phyloP scores from a whole-genome alignment of 2,888 invertebrate species.

The Theretra japonica region DNA sequence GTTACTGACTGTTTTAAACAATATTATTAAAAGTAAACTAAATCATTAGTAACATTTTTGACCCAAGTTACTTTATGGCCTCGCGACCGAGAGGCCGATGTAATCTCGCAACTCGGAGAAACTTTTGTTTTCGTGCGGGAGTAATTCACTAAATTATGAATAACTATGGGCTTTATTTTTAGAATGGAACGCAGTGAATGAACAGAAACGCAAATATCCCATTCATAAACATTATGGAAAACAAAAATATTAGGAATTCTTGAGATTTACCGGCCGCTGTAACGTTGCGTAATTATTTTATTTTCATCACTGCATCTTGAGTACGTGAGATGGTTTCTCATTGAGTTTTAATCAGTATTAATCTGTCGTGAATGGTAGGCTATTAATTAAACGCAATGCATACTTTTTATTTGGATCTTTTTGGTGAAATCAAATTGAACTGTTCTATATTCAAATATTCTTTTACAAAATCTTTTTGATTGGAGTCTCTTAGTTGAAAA shows the following conservation, averaged over 20 bases:
- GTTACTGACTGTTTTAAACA: too few relatives aligned
- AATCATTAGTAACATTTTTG: background rate
- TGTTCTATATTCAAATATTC: too few relatives aligned
- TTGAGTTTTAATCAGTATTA: background rate
- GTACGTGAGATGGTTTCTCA: background rate
- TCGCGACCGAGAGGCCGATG: background rate
- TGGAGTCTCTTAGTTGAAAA: too few relatives aligned
- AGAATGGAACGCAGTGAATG: slow-evolving; percentile 28
- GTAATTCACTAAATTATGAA: slow-evolving; percentile 32
- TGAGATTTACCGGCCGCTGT: background rate
- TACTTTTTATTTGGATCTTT: too few relatives aligned
- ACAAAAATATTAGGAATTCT: slow-evolving; percentile 19
- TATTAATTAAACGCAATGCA: background rate
- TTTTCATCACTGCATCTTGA: background rate
- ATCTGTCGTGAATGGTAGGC: background rate
- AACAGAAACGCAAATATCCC: slow-evolving; percentile 23
- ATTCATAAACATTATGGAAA: slow-evolving; percentile 22
- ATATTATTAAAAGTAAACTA: background rate
- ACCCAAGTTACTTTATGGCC: background rate
- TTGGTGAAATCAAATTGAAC: too few relatives aligned
- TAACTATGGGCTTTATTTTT: slow-evolving; percentile 35
- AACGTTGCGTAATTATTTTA: background rate
- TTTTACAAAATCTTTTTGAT: too few relatives aligned
- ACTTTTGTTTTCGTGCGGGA: background rate
- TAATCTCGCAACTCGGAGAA: slow-evolving; percentile 9